A percentile compares a stretch with the other conserved stretches of the same genome.
phyloP scores from a whole-genome alignment of 2,113 vertebrate genomes.

The Crocuta crocuta region DNA sequence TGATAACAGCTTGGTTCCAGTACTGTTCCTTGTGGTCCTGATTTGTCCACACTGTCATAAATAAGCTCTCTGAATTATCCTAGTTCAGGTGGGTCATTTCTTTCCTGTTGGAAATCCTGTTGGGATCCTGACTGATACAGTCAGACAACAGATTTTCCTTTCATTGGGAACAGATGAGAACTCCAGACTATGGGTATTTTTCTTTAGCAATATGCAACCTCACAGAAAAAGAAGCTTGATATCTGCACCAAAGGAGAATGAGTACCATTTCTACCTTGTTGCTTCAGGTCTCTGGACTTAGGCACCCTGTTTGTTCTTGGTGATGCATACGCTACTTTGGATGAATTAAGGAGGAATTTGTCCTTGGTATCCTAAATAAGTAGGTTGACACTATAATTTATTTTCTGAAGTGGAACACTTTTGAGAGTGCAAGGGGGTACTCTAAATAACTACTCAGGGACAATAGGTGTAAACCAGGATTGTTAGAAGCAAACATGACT shows the following conservation, averaged over 20 bases:
- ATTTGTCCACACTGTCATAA: not conserved
- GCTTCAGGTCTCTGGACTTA: not conserved
- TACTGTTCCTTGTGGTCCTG: not conserved
- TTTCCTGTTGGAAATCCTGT: slow-evolving; percentile 7
- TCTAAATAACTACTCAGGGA: not conserved
- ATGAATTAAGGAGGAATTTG: not conserved
- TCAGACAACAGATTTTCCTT: not conserved
- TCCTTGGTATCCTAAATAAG: not conserved
- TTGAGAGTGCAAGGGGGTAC: not conserved
- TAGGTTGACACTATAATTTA: not conserved
- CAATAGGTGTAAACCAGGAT: not conserved
- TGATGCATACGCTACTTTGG: not conserved
- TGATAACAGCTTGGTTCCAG: not conserved
- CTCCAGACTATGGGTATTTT: not conserved
- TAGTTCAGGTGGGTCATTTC: not conserved
- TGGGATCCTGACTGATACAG: not conserved
- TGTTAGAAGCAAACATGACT: not conserved
- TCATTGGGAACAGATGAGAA: slow-evolving; percentile 25
- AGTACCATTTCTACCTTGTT: not conserved
- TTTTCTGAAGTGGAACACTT: slow-evolving; percentile 17
- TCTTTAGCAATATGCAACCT: not conserved
- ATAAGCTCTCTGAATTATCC: not conserved
- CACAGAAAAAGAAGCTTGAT: slow-evolving; percentile 18
- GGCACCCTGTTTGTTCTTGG: not conserved
- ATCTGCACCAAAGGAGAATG: not conserved